These are phyloP conservation scores for Gadopsis bispinosus DNA, from an alignment of 2,797 vertebrate genomes.

Conservation along the genomic window DNA sequence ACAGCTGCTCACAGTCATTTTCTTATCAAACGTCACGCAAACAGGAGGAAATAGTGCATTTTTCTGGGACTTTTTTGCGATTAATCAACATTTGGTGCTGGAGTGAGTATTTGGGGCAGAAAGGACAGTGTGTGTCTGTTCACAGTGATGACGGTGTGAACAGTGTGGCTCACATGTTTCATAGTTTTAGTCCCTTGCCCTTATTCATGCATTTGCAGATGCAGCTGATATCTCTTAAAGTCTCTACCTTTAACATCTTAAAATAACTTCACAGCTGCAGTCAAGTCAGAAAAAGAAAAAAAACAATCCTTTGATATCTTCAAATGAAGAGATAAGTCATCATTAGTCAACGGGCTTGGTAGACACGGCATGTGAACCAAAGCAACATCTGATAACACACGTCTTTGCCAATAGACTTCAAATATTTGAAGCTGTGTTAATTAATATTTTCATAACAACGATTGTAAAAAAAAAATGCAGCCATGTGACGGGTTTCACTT, in stretches of 20 bases:
- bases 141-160: too few relatives aligned
- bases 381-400: too few relatives aligned
- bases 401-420: too few relatives aligned
- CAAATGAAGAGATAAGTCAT: not conserved
- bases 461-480: too few relatives aligned
- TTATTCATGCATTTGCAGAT: not conserved
- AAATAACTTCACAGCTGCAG: not conserved
- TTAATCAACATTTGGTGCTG: not conserved
- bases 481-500: not conserved
- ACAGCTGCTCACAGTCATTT: too few relatives aligned
- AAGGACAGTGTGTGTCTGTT: too few relatives aligned
- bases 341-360: too few relatives aligned
- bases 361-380: too few relatives aligned
- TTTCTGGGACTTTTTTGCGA: not conserved
- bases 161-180: too few relatives aligned
- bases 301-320: not conserved
- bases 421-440: not conserved
- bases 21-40: too few relatives aligned
- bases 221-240: not conserved
- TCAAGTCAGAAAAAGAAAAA: not conserved
- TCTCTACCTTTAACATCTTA: not conserved
- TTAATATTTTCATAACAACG: not conserved
- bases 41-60: too few relatives aligned
- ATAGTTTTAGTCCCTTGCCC: not conserved
- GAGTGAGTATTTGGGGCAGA: too few relatives aligned